Evolutionary conservation across 2,797 vertebrate species (phyloP), one percentile per base, ranked within the genome.

Genomic region (Phoebastria nigripes): DNA sequence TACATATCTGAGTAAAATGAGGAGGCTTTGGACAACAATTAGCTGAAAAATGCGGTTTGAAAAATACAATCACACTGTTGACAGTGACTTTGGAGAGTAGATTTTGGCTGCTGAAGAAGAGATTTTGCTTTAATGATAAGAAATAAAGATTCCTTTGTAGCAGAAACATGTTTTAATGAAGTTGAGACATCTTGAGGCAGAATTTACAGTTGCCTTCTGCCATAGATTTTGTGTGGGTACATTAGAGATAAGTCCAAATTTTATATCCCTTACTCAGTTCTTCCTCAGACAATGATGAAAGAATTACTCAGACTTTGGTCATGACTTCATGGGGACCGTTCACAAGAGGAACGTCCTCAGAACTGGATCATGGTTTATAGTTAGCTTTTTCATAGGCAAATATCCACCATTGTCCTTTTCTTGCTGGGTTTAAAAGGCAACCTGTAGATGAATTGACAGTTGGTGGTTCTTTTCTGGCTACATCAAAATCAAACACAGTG

Each of bases 221-320:
- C 21, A 6, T 51, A 54, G 93, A 81, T 46, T 66, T 25, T 89
- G 74, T 85, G 74, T 88, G 72, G 90, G 73, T 90, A 55, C 17
- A 3, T 54, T 61, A 54, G 35, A 70, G 61, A 59, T 54, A 87
- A 93, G 73, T 76, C 73, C 88, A 92, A 63, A 92, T 95, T 86
- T 92, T 92, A 33, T 72, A 69, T 58, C 65, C 59, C 82, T 93
- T 91, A 82, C 84, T 97, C 82, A 87, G 42, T 93, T 87, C 55
- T 90, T 90, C 73, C 94, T 93, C 78, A 93, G 87, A 92, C n/a
- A 73, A 29, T 73, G 83, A 94, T 91, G 93, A 92, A 96, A 95
- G 89, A 70, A 95, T 96, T 95, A 77, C 89, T 94, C 81, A 82
- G 89, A 73, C 77, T 96, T 90, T 63, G 74, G 87, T 82, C 33